Evolutionary conservation across 2,113 vertebrate genomes (phyloP), one percentile per base, ranked within the genome.

Genomic region (Varanus salvator): DNA sequence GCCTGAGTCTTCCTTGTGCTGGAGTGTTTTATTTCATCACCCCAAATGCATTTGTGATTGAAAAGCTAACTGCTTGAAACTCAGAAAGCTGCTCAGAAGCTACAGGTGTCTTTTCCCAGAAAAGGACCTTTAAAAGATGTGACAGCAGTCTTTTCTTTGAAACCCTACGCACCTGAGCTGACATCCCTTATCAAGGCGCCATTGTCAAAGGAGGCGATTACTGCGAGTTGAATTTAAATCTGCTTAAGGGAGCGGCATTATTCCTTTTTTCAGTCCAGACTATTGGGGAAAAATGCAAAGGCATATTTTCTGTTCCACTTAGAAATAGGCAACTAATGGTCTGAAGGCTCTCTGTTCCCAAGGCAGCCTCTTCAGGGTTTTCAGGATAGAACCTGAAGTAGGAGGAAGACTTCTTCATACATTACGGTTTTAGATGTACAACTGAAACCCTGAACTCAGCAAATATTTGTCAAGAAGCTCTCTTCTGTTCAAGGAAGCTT

Each of bases 31-130:
- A 64, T 64, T 82, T 74, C 54, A 78, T 85, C 19, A n/a, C 85
- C 80, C 89, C 15, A 48, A 25, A 54, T 88, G 54, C n/a, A 31
- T 7, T 52, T 93, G 8, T 52, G 93, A 90, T 91, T 91, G 52
- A 50, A 74, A 74, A 77, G 19, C 23, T 64, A 90, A 25, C 76
- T 92, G 82, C 82, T 68, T 80, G 52, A 84, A 90, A 84, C 3
- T 76, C 80, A 66, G 21, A 52, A 2, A 64, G 76, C 72, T 87
- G 27, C 34, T n/a, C 27, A 17, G 19, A 21, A 66, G 34, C 5
- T 69, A 48, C 3, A 12, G 86, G 34, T 0, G 11, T 34, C 8
- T 54, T n/a, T 85, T 25, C 83, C 19, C 0, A 74, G 76, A 48
- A 54, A 8, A 77, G 44, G 68, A 6, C 34, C 23, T 54, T 27